Conservation (phyloP, 2,888 invertebrate species). For the Catonia carolina region DNA sequence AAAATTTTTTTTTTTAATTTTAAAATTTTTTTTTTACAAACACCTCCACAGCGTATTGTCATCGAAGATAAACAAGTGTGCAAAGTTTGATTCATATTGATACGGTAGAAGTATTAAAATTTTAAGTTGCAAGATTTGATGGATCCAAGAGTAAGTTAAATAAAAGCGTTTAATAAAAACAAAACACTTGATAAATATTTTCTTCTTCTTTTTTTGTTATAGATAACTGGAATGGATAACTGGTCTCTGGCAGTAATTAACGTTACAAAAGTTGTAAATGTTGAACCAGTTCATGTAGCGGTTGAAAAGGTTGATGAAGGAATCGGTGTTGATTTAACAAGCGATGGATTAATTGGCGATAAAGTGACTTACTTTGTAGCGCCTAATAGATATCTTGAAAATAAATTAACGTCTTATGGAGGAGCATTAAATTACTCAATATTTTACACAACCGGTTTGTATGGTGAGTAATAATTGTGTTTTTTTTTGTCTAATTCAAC, state of each 20-base stretch:
- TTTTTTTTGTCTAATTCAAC: background rate
- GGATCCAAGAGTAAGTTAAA: no score
- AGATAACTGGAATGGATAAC: constrained; percentile 56
- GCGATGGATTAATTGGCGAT: constrained; percentile 40
- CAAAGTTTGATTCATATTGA: no score
- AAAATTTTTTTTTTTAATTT: no score
- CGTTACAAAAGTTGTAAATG: constrained; percentile 43
- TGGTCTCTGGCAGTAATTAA: constrained; percentile 59
- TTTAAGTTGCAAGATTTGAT: no score
- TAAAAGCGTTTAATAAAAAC: no score
- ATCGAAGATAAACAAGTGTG: no score
- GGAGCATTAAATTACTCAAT: constrained; percentile 74
- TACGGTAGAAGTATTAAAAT: no score
- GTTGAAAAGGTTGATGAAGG: constrained; percentile 24
- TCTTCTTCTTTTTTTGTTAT: constrained; percentile 19
- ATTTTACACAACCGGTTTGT: constrained; percentile 56
- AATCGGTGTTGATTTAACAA: constrained; percentile 49
- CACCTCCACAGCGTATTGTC: no score
- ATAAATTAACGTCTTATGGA: constrained; percentile 82
- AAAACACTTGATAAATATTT: background rate
- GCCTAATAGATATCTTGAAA: constrained; percentile 66
- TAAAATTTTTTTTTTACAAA: no score
- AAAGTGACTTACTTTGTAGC: constrained; percentile 69
- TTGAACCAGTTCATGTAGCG: constrained; percentile 10
- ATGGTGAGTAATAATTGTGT: constrained; percentile 40